Conservation (phyloP, 2,113 vertebrate species). For the Leptobrachium leishanense region DNA sequence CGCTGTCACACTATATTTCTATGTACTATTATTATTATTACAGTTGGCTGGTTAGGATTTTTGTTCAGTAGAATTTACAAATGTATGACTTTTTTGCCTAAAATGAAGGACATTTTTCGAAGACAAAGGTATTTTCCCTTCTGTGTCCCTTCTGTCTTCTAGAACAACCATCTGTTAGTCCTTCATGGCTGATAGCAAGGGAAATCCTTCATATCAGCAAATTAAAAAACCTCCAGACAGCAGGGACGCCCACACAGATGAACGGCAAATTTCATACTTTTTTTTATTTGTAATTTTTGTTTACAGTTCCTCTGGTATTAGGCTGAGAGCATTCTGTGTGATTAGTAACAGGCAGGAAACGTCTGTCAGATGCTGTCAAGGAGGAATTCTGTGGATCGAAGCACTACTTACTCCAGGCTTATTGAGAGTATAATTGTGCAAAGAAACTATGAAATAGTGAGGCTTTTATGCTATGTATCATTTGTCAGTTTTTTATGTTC, state of each 20-base stretch:
- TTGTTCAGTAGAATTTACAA: constrained; percentile 29
- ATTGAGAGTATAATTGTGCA: neutral
- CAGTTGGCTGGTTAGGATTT: neutral
- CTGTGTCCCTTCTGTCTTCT: constrained; percentile 38
- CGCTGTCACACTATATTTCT: no score
- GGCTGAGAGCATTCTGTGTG: constrained; percentile 45
- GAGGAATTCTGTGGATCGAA: constrained; percentile 8
- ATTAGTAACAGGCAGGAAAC: constrained; percentile 53
- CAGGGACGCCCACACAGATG: constrained; percentile 45
- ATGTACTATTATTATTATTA: no score
- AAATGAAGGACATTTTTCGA: constrained; percentile 50
- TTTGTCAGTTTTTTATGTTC: constrained; percentile 2
- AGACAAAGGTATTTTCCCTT: constrained; percentile 62
- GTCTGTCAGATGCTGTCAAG: constrained; percentile 36
- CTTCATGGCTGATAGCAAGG: constrained; percentile 51
- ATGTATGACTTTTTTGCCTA: constrained; percentile 33
- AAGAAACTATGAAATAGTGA: neutral
- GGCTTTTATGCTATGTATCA: neutral
- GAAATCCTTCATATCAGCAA: constrained; percentile 59
- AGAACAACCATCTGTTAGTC: constrained; percentile 60
- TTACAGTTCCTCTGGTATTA: constrained; percentile 44
- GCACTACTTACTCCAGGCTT: neutral
- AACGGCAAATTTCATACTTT: constrained; percentile 41
- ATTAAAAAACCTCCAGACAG: constrained; percentile 54
- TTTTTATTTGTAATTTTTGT: constrained; percentile 41